phyloP scores from a whole-genome alignment of 2,113 vertebrate species.

The Camelus bactrianus region DNA sequence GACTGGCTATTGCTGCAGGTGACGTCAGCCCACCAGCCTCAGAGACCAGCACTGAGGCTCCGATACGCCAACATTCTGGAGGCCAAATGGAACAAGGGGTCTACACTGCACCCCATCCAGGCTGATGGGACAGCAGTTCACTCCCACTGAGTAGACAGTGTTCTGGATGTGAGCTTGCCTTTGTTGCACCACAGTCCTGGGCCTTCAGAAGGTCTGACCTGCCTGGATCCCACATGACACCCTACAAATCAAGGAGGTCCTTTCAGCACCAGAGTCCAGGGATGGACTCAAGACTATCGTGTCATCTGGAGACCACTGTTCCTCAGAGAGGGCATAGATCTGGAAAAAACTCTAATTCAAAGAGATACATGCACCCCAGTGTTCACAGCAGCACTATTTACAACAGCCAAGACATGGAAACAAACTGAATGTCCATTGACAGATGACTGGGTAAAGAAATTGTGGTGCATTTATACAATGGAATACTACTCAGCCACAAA shows the following conservation, averaged over 20 bases:
- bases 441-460: too few relatives aligned
- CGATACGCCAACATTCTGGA: not conserved
- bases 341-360: too few relatives aligned
- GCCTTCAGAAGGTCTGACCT: too few relatives aligned
- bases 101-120: fast-evolving
- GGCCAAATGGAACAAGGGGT: too few relatives aligned
- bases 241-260: not conserved
- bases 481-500: too few relatives aligned
- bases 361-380: too few relatives aligned
- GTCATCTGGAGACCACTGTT: not conserved
- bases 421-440: too few relatives aligned
- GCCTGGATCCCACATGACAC: not conserved
- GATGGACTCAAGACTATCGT: not conserved
- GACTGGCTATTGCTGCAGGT: not conserved
- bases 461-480: too few relatives aligned
- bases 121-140: not conserved
- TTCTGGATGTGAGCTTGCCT: not conserved
- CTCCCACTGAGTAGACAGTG: not conserved
- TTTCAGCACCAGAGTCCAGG: not conserved
- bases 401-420: too few relatives aligned
- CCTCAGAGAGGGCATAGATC: not conserved
- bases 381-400: too few relatives aligned
- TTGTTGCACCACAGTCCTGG: not conserved
- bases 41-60: too few relatives aligned
- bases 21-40: not conserved